These are phyloP conservation scores for Pycnonotus jocosus DNA, from an alignment of 2,113 vertebrate genomes.

Conservation along the genomic window DNA sequence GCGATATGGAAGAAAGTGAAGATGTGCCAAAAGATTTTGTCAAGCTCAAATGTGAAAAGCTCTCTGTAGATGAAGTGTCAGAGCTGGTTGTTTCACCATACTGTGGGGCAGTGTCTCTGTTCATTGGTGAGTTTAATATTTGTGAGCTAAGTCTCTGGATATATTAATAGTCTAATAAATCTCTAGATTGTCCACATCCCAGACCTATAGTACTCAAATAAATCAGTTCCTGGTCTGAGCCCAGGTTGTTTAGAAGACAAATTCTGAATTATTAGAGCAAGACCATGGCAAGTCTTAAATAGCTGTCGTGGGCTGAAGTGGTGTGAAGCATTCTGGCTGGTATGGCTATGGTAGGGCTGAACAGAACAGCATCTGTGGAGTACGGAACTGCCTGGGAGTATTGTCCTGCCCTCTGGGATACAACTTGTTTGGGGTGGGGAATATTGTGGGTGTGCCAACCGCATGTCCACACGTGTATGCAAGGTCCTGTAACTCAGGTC, in stretches of 20 bases:
- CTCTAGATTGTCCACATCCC: not conserved
- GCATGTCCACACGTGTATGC: not conserved
- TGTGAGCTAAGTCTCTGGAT: not conserved
- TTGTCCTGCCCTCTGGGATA: not conserved
- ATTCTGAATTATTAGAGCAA: not conserved
- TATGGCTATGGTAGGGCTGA: not conserved
- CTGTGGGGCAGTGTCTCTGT: constrained; percentile 88
- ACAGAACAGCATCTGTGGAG: not conserved
- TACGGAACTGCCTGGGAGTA: not conserved
- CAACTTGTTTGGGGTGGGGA: not conserved
- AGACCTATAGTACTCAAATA: not conserved
- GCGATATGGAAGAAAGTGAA: constrained; percentile 37
- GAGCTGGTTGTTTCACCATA: constrained; percentile 74
- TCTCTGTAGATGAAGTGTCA: constrained; percentile 80
- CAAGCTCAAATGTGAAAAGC: constrained; percentile 77
- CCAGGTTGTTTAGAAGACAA: not conserved
- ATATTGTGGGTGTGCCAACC: not conserved
- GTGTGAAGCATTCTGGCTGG: not conserved
- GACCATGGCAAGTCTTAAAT: not conserved
- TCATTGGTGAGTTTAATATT: constrained; percentile 79
- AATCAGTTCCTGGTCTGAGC: not conserved
- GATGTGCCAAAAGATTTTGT: constrained; percentile 74
- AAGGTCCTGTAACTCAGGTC: not conserved
- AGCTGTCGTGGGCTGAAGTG: not conserved
- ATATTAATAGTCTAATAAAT: not conserved